Conservation (phyloP, 2,888 invertebrate genomes). For the Amphipoea lucens region DNA sequence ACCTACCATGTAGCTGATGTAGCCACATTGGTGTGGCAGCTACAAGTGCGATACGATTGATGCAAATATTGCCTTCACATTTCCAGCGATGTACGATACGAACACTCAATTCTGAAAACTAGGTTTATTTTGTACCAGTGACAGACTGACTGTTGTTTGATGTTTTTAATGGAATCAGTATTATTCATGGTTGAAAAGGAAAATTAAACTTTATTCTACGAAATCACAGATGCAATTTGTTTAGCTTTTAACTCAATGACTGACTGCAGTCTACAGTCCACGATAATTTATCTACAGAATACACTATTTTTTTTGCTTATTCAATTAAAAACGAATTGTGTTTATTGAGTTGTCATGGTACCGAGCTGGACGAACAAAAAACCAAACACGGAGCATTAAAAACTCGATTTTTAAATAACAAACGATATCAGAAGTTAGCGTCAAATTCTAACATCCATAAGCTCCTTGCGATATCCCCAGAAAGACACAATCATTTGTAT, state of each 20-base stretch:
- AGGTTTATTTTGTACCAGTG: slow-evolving; percentile 38
- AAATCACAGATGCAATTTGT: not conserved
- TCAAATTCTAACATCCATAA: not conserved
- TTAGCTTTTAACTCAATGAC: not conserved
- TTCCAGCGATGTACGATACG: slow-evolving; percentile 19
- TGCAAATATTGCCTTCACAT: slow-evolving; percentile 52
- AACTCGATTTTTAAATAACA: not conserved
- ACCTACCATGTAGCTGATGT: not conserved
- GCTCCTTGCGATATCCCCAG: not conserved
- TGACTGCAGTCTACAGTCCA: not conserved
- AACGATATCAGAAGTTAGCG: not conserved
- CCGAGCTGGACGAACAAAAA: not conserved
- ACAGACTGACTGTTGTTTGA: not conserved
- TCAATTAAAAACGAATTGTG: not conserved
- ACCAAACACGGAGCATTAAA: not conserved
- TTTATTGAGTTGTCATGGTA: not conserved
- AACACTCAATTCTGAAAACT: slow-evolving; percentile 27
- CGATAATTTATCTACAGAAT: not conserved
- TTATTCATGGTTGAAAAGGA: not conserved
- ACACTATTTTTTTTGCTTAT: not conserved
- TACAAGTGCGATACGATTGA: slow-evolving; percentile 53
- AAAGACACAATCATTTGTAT: slow-evolving; percentile 9
- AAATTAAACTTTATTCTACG: not conserved
- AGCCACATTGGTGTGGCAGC: slow-evolving; percentile 30
- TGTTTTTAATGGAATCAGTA: not conserved